Conservation (phyloP, 1,140 invertebrate species). For the Monomorium pharaonis region DNA sequence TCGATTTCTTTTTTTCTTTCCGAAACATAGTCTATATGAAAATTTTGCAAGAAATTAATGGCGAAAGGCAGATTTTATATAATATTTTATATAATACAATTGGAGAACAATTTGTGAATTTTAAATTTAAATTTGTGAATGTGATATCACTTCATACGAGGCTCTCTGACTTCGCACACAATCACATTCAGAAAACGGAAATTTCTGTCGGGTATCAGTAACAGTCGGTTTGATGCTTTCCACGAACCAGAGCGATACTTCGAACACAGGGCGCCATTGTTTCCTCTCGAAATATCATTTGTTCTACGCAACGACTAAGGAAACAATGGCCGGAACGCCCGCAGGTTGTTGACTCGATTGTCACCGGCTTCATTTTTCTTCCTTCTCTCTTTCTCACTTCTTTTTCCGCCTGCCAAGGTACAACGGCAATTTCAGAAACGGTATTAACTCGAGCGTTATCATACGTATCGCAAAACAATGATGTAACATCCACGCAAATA, state of each 20-base stretch:
- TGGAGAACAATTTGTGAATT: not conserved
- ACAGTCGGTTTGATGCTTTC: constrained; percentile 65
- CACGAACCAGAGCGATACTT: constrained; percentile 62
- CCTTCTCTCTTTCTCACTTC: constrained; percentile 45
- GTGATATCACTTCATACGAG: not conserved
- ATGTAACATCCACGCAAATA: not conserved
- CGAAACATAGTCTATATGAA: not conserved
- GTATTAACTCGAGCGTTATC: constrained; percentile 37
- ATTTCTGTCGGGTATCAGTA: constrained; percentile 57
- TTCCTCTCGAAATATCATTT: constrained; percentile 76
- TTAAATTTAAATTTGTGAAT: too few species aligned
- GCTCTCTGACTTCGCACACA: not conserved
- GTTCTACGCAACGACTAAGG: constrained; percentile 63
- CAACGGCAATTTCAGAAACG: constrained; percentile 37
- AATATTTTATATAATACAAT: too few species aligned
- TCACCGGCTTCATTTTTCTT: constrained; percentile 69
- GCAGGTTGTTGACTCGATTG: constrained; percentile 79
- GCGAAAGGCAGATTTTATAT: not conserved
- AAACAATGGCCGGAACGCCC: constrained; percentile 76
- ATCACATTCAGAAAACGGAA: constrained; percentile 32
- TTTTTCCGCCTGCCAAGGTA: constrained; percentile 37
- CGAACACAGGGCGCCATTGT: constrained; percentile 63
- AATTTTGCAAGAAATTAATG: not conserved
- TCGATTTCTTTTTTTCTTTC: not conserved
- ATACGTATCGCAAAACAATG: constrained; percentile 13